Percentiles rank a stretch among this genome's conserved stretches.
Evolutionary conservation across 2,797 vertebrate genomes (phyloP).

Genomic region (Enteromius anoplus): DNA sequence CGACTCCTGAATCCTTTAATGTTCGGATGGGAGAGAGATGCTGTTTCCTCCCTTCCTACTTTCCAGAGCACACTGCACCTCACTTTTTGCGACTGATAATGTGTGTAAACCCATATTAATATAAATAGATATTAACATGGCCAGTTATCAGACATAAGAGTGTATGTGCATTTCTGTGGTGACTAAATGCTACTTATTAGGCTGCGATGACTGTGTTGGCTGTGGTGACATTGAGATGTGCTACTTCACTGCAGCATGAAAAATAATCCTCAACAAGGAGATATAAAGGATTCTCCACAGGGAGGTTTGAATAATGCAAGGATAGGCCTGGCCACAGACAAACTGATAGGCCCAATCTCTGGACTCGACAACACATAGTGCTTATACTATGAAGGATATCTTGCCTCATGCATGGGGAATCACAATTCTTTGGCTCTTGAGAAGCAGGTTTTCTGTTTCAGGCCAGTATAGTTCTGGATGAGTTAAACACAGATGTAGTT

Average conservation of each 20-base stretch:
- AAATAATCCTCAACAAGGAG: neutral
- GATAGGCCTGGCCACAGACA: neutral
- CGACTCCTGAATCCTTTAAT: neutral
- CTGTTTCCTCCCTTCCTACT: conserved; percentile 23
- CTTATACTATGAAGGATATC: neutral
- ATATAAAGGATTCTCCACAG: neutral
- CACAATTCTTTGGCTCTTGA: neutral
- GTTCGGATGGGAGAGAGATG: neutral
- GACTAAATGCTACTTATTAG: neutral
- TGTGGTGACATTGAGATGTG: conserved; percentile 4
- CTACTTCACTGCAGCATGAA: conserved; percentile 45
- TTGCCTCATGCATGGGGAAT: neutral
- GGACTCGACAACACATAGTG: neutral
- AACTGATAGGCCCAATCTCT: neutral
- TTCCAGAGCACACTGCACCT: conserved; percentile 46
- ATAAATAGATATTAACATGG: conserved; percentile 13
- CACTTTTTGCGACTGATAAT: conserved; percentile 46
- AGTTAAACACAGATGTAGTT: neutral
- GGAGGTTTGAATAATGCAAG: neutral
- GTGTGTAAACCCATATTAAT: conserved; percentile 47
- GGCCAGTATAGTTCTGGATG: neutral
- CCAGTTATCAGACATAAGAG: conserved; percentile 39
- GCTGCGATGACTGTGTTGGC: neutral
- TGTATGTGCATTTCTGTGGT: conserved; percentile 18
- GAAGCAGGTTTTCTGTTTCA: neutral